Evolutionary conservation across 2,113 vertebrate species (phyloP).

Genomic region (Notechis scutatus): DNA sequence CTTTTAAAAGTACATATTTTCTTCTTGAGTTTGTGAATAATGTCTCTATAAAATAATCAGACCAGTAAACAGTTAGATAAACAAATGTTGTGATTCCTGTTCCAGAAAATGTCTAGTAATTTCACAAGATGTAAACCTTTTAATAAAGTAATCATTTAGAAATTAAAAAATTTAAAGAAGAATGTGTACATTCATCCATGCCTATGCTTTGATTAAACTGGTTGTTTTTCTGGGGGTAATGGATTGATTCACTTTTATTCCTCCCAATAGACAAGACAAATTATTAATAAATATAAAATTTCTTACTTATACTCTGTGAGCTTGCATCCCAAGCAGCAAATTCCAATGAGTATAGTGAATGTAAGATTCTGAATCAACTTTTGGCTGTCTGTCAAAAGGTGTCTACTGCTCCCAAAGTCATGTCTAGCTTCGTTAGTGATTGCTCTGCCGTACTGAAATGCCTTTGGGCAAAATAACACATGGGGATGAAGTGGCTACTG

Average conservation of each 20-base stretch:
- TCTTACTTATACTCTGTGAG: not conserved
- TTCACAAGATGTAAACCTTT: not conserved
- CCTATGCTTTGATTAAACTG: not conserved
- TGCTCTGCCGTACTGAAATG: not conserved
- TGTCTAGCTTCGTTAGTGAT: accelerated
- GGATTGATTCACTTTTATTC: slow-evolving; percentile 14
- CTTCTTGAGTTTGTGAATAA: not conserved
- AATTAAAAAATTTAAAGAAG: not conserved
- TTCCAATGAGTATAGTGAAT: not conserved
- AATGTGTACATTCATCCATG: not conserved
- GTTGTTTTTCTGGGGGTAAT: not conserved
- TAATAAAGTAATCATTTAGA: not conserved
- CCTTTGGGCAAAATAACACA: not conserved
- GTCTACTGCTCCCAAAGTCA: not conserved
- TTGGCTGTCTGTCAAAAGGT: not conserved
- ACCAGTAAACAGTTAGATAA: not conserved
- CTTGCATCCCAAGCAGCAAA: not conserved
- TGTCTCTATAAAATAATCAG: not conserved
- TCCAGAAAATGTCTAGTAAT: not conserved
- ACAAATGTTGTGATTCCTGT: not conserved
- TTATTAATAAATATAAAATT: not conserved
- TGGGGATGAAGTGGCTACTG: not conserved
- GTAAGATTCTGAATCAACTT: not conserved
- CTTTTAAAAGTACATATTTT: not conserved
- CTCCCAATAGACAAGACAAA: slow-evolving; percentile 34